These are phyloP conservation scores for Peromyscus californicus DNA, from an alignment of 2,113 vertebrate genomes.

Conservation along the genomic window DNA sequence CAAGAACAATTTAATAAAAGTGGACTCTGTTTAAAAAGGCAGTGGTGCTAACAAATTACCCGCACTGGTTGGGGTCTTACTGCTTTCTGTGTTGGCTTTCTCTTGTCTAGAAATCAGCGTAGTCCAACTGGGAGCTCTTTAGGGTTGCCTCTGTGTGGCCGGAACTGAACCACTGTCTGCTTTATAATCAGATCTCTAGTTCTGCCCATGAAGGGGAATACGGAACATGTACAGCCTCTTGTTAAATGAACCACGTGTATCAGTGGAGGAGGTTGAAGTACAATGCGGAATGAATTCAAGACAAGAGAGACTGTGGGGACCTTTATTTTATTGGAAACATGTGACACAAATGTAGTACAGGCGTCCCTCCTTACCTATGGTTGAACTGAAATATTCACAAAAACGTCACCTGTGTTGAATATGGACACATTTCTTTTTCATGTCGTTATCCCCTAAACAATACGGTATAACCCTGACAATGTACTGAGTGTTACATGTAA, in stretches of 20 bases:
- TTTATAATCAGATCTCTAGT: not conserved
- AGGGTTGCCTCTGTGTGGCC: not conserved
- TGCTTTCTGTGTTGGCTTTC: not conserved
- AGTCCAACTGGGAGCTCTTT: not conserved
- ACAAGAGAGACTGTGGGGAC: not conserved
- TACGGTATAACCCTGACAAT: not conserved
- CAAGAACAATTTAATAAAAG: constrained; percentile 95
- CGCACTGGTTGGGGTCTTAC: not conserved
- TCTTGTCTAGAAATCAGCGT: not conserved
- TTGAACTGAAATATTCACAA: not conserved
- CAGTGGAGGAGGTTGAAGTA: not conserved
- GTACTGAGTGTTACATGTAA: not conserved
- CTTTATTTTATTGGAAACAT: not conserved
- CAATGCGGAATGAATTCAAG: not conserved
- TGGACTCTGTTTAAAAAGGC: constrained; percentile 93
- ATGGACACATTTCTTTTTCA: not conserved
- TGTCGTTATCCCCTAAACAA: not conserved
- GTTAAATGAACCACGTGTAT: not conserved
- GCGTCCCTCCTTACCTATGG: not conserved
- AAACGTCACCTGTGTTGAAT: not conserved
- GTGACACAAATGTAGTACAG: not conserved
- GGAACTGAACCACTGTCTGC: not conserved
- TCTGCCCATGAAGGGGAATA: constrained; percentile 2
- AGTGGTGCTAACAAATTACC: not conserved
- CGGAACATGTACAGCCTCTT: not conserved